Evolutionary conservation across 53 echinoderm and acorn worm species (phyloP), one percentile per base, ranked within the genome.

Genomic region (Holothuria scabra): DNA sequence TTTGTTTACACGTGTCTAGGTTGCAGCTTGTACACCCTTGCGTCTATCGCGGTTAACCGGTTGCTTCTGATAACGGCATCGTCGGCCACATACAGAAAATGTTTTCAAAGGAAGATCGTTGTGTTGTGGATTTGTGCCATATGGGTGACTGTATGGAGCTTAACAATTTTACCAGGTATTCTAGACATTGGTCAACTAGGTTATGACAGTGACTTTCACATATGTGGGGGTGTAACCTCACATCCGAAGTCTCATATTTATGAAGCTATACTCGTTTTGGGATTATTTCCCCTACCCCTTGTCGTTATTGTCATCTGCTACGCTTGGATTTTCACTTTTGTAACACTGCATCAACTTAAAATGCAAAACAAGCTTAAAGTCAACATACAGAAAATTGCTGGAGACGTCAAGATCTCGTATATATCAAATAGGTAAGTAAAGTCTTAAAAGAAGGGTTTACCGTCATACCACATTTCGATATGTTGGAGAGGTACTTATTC

Each of bases 131-230:
- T 95, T 65, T 38, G 49, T 12, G 56, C 89, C 20, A 79, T 83
- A 35, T 95, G 95, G 93, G 38, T 89, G 9, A 25, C 85, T 24
- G 68, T 89, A 1, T 79, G 89, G n/a, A 28, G 85, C 38, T 34
- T 95, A 32, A 57, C 84, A 26, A 29, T 76, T 66, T 59, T 89
- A 34, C 84, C 84, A 0, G 62, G 65, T 29, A 41, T 89, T 28
- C 11, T 89, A 28, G 84, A 79, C 28, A 20, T 84, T 31, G 89
- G 89, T 8, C 69, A 62, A 11, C 60, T 90, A 11, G 91, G 84
- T 7, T 90, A 66, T 57, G 87, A 87, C 70, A 28, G 32, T 46
- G 71, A 86, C 44, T 90, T 87, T 56, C 81, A 74, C 83, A 41
- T 78, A 65, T 90, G 87, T 86, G 91, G 87, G 23, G 83, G 87